phyloP scores from a whole-genome alignment of 2,888 invertebrate species.

The Priocnemis perturbator region DNA sequence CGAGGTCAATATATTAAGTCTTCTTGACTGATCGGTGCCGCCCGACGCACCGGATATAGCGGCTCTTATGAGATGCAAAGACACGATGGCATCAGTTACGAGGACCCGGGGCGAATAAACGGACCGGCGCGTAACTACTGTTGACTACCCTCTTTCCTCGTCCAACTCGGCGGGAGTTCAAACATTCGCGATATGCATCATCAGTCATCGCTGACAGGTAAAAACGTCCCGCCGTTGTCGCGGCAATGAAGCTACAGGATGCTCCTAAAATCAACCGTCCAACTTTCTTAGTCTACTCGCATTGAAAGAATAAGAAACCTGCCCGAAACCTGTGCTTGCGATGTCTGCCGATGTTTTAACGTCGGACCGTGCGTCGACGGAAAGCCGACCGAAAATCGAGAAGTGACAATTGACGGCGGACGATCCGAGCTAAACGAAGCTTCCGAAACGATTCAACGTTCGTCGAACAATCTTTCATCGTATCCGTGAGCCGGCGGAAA shows the following conservation, averaged over 20 bases:
- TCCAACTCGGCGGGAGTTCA: background rate
- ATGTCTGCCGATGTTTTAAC: no score
- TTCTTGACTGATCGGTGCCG: slow-evolving; percentile 29
- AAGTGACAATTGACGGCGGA: background rate
- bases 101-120: slow-evolving; percentile 11
- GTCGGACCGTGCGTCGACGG: no score
- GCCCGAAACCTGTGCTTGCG: no score
- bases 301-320: no score
- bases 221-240: slow-evolving; percentile 8
- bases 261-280: background rate
- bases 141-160: background rate
- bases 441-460: slow-evolving; percentile 33
- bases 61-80: slow-evolving; percentile 48
- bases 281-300: no score
- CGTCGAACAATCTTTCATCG: slow-evolving; percentile 42
- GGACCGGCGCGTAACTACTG: background rate
- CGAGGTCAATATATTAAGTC: slow-evolving; percentile 53
- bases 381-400: no score
- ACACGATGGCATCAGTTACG: slow-evolving; percentile 48
- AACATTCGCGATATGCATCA: slow-evolving; percentile 13
- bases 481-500: slow-evolving; percentile 28
- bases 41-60: background rate
- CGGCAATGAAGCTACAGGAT: background rate
- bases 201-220: slow-evolving; percentile 31
- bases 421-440: slow-evolving; percentile 25